These are phyloP conservation scores for Julus scandinavius DNA, from an alignment of 2,888 invertebrate species.

Conservation along the genomic window DNA sequence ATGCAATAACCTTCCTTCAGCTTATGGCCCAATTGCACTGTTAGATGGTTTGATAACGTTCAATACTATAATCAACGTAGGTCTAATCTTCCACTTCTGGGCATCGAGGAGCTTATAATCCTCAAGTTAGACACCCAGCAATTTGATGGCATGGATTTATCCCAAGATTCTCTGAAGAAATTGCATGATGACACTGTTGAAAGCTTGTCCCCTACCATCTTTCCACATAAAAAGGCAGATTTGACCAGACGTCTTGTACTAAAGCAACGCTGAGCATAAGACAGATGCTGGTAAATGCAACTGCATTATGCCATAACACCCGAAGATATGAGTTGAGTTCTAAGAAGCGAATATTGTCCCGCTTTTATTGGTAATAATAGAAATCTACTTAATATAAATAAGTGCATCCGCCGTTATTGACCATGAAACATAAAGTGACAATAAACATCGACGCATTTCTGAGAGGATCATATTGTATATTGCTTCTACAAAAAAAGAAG, in stretches of 20 bases:
- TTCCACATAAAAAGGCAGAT: constrained; percentile 26
- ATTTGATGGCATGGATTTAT: constrained; percentile 34
- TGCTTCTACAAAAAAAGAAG: too few species aligned
- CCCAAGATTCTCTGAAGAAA: neutral
- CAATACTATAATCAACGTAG: constrained; percentile 10
- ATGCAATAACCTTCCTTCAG: neutral
- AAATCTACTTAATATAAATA: constrained; percentile 42
- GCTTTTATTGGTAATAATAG: constrained; percentile 34
- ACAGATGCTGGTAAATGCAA: constrained; percentile 5
- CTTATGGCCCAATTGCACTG: neutral
- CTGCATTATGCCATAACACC: constrained; percentile 22
- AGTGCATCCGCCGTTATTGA: constrained; percentile 22
- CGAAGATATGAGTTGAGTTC: neutral
- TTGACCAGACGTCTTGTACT: neutral
- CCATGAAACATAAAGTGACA: constrained; percentile 19
- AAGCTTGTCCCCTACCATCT: constrained; percentile 4
- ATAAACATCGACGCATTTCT: neutral
- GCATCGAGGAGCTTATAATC: constrained; percentile 28
- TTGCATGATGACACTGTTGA: neutral
- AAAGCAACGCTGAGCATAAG: neutral
- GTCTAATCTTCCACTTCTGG: constrained; percentile 38
- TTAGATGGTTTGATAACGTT: constrained; percentile 35
- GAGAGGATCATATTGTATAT: neutral
- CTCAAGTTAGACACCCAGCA: constrained; percentile 19
- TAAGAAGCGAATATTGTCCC: constrained; percentile 8